Evolutionary conservation across 37 sponge, comb jelly and placozoan genomes (phyloP).

Genomic region (Theonella swinhoei): DNA sequence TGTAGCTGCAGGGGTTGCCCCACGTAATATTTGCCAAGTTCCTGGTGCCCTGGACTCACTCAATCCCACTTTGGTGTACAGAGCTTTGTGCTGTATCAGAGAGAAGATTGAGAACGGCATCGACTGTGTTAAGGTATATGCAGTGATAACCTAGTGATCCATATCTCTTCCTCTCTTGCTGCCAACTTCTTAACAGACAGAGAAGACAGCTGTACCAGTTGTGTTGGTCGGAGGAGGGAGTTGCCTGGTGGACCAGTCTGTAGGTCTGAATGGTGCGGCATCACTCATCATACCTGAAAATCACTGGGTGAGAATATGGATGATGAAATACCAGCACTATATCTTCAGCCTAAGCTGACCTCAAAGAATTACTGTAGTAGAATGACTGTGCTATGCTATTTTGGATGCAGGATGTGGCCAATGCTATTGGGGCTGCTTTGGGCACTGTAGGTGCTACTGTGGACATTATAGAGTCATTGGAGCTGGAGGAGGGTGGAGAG

Average conservation of each 20-base stretch:
- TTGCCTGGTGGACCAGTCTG: constrained; percentile 56
- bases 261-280: constrained; percentile 55
- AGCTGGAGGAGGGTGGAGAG: neutral
- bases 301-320: constrained; percentile 76
- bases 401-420: constrained; percentile 77
- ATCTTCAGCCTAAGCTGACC: no score
- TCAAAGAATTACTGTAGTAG: no score
- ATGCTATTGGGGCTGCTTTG: constrained; percentile 91
- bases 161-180: neutral
- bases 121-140: constrained; percentile 77
- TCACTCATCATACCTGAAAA: constrained; percentile 47
- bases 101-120: constrained; percentile 57
- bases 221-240: constrained; percentile 87
- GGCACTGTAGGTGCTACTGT: constrained; percentile 68
- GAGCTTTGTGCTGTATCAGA: constrained; percentile 55
- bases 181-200: constrained; percentile 26
- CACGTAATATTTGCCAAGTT: neutral
- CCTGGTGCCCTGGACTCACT: neutral
- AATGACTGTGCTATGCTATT: no score
- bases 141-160: neutral
- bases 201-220: constrained; percentile 65
- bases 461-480: constrained; percentile 58
- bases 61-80: constrained; percentile 27
- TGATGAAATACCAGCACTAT: no score
- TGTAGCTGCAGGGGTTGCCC: constrained; percentile 73